Evolutionary conservation across 2,888 invertebrate species (phyloP), one percentile per base, ranked within the genome.

Genomic region (Melanotus villosus): DNA sequence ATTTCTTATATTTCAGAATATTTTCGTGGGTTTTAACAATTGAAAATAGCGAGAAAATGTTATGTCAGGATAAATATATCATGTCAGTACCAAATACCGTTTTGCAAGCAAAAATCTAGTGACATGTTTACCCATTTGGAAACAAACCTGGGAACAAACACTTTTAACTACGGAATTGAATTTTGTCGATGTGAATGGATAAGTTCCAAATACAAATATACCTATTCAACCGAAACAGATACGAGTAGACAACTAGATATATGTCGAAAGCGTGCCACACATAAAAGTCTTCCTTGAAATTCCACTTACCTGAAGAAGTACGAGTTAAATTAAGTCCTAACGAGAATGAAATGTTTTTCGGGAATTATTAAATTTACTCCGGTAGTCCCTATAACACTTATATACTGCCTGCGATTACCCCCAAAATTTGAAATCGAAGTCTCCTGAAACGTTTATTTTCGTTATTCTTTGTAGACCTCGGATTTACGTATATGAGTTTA

Each of bases 71-170:
- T 34, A 60, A 47, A 47, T n/a, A 60, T 60, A 60, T n/a, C n/a
- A n/a, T 43, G 47, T 47, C 60, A 60, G 18, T 5, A 23, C 5
- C 19, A 43, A 47, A 36, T 60, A n/a, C 23, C 32, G 16, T 60
- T 34, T 12, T 43, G 45, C 47, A 45, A 60, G 43, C 32, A 60
- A 60, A 41, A 36, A 38, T 38, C 47, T 60, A 34, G 23, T 34
- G 47, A 47, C 19, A 19, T 45, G 60, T 60, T 60, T 60, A 60
- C 41, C 16, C 60, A 21, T 30, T 47, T 21, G 45, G 32, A 32
- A 62, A 50, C 47, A 50, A 36, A 62, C 62, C 50, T 62, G 62
- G 36, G 34, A 50, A 62, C 62, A 62, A 50, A 36, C 62, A 52
- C 38, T 52, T 52, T 52, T 36, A 47, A 38, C 23, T 47, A 30